Percentiles rank a stretch among this genome's conserved stretches.
These are phyloP conservation scores for Ptilodon capucinus DNA, from an alignment of 2,888 invertebrate genomes.

Conservation along the genomic window DNA sequence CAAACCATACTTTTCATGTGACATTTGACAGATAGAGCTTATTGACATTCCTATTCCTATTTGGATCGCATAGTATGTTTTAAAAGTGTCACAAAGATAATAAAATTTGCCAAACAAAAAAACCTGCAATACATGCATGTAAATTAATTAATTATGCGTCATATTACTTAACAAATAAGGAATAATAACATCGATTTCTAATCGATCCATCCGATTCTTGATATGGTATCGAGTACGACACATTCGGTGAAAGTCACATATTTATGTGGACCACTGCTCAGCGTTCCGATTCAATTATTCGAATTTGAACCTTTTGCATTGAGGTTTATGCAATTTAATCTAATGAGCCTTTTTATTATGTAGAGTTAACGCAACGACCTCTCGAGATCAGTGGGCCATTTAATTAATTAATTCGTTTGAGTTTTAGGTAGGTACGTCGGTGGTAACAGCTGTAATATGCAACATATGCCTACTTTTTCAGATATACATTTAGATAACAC, in stretches of 20 bases:
- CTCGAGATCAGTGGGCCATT: too few species aligned
- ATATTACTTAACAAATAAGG: conserved; percentile 1
- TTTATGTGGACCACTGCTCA: conserved; percentile 21
- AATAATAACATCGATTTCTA: conserved; percentile 28
- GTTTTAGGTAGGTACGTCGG: too few species aligned
- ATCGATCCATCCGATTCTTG: conserved; percentile 37
- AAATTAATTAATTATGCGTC: neutral
- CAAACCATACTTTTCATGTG: too few species aligned
- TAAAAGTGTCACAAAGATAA: neutral
- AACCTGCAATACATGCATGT: neutral
- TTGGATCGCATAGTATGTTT: too few species aligned
- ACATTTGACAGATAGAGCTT: too few species aligned
- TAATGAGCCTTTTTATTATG: too few species aligned
- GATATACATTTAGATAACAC: too few species aligned
- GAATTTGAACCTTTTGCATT: conserved; percentile 25
- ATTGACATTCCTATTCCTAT: too few species aligned
- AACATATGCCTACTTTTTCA: too few species aligned
- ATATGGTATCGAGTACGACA: conserved; percentile 29
- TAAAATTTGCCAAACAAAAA: neutral
- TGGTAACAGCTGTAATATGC: too few species aligned
- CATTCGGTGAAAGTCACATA: conserved; percentile 48
- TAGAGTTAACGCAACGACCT: too few species aligned
- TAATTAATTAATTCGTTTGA: too few species aligned
- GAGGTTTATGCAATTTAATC: conserved; percentile 10
- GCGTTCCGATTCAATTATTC: conserved; percentile 46